Evolutionary conservation across 2,888 invertebrate genomes (phyloP).

Genomic region (Lobophora halterata): DNA sequence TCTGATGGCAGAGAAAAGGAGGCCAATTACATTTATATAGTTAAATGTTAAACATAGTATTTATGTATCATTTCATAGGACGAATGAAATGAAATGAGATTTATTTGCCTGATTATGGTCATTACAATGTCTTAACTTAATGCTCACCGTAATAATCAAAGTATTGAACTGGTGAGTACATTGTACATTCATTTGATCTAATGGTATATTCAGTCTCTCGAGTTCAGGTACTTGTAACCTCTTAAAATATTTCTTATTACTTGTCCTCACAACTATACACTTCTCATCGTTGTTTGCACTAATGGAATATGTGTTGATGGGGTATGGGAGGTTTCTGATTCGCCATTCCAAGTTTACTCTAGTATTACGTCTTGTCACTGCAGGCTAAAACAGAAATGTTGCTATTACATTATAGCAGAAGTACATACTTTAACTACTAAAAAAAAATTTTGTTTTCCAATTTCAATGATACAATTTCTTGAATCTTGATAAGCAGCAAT

Average conservation of each 20-base stretch:
- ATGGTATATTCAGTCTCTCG: conserved; percentile 81
- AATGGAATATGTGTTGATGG: conserved; percentile 86
- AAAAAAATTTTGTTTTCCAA: too few species aligned
- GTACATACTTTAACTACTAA: too few species aligned
- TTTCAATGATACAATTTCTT: too few species aligned
- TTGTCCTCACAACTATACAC: conserved; percentile 85
- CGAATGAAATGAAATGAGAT: too few species aligned
- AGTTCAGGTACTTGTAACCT: conserved; percentile 86
- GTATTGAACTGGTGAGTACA: conserved; percentile 88
- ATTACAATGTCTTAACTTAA: too few species aligned
- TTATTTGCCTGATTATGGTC: too few species aligned
- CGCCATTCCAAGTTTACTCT: conserved; percentile 90
- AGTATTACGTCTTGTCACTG: conserved; percentile 85
- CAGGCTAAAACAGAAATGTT: conserved; percentile 78
- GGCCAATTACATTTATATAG: too few species aligned
- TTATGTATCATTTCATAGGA: too few species aligned
- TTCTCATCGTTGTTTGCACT: conserved; percentile 83
- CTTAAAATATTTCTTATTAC: conserved; percentile 91
- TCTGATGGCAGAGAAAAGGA: too few species aligned
- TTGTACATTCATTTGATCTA: conserved; percentile 83
- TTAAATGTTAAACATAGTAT: too few species aligned
- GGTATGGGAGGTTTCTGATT: conserved; percentile 88
- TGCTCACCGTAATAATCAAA: conserved; percentile 85
- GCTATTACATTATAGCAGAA: background rate
- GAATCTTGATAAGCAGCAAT: too few species aligned